A percentile compares a stretch with the other conserved stretches of the same genome.
These are phyloP conservation scores for Agrotis segetum DNA, from an alignment of 2,888 invertebrate genomes.

Conservation along the genomic window DNA sequence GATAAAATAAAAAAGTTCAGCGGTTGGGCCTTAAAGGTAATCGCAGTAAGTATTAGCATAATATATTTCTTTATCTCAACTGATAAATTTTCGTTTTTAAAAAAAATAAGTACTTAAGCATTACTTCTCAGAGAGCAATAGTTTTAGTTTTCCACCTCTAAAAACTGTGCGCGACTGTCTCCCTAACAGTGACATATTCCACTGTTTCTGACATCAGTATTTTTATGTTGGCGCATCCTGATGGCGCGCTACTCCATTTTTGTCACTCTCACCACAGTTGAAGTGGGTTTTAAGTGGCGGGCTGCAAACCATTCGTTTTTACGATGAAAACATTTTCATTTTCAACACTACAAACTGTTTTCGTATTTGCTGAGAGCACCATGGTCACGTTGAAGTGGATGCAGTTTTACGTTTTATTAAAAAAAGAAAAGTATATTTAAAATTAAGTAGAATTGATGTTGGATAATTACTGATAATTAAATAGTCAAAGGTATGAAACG, in stretches of 20 bases:
- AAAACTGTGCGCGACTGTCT: constrained; percentile 15
- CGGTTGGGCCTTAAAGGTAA: no score
- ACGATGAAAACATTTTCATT: constrained; percentile 29
- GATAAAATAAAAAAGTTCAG: no score
- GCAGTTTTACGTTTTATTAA: not conserved
- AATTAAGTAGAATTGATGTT: no score
- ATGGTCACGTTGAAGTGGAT: not conserved
- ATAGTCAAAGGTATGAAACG: no score
- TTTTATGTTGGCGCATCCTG: constrained; percentile 47
- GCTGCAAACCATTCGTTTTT: constrained; percentile 56
- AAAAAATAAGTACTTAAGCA: not conserved
- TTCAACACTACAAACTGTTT: constrained; percentile 33
- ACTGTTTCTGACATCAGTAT: constrained; percentile 46
- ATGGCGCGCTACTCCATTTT: constrained; percentile 53
- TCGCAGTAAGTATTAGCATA: no score
- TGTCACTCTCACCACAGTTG: constrained; percentile 46
- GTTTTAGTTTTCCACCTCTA: not conserved
- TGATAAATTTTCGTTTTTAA: not conserved
- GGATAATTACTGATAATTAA: no score
- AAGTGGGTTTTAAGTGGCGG: constrained; percentile 52
- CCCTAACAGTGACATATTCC: constrained; percentile 28
- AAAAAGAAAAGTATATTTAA: not conserved
- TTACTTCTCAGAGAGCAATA: not conserved
- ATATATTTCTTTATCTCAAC: not conserved
- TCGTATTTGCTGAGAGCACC: constrained; percentile 12